phyloP scores from a whole-genome alignment of 2,797 vertebrate species.

The Notoglanidium macrostoma region DNA sequence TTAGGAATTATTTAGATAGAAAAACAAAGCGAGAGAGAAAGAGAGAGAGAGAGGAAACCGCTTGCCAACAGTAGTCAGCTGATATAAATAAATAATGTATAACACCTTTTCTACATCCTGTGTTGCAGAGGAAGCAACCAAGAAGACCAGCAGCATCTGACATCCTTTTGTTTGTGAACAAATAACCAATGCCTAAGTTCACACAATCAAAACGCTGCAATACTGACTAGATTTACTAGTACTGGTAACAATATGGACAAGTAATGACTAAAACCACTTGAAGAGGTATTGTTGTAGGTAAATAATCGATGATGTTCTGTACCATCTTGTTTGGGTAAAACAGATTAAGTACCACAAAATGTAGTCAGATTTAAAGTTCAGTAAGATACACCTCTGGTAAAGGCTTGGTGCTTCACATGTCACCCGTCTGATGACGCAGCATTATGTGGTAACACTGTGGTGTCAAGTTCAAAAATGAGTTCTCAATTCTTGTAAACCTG shows the following conservation, averaged over 20 bases:
- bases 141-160: background rate
- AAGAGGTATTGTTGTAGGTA: background rate
- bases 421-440: background rate
- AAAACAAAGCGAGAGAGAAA: too few species aligned
- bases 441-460: background rate
- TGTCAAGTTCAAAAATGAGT: too few species aligned
- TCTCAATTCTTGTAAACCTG: background rate
- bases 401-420: background rate
- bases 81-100: constrained; percentile 17
- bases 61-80: constrained; percentile 2
- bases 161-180: background rate
- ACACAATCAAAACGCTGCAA: background rate
- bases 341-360: background rate
- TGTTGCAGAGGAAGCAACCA: background rate
- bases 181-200: background rate
- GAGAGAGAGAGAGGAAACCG: background rate
- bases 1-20: background rate
- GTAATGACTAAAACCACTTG: background rate
- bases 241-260: background rate
- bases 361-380: background rate
- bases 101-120: constrained; percentile 17
- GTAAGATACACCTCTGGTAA: background rate
- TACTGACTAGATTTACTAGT: background rate
- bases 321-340: background rate
- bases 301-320: background rate